Percentiles rank a stretch among this genome's conserved stretches.
Evolutionary conservation across 2,797 vertebrate species (phyloP).

Genomic region (Prunella strophiata): DNA sequence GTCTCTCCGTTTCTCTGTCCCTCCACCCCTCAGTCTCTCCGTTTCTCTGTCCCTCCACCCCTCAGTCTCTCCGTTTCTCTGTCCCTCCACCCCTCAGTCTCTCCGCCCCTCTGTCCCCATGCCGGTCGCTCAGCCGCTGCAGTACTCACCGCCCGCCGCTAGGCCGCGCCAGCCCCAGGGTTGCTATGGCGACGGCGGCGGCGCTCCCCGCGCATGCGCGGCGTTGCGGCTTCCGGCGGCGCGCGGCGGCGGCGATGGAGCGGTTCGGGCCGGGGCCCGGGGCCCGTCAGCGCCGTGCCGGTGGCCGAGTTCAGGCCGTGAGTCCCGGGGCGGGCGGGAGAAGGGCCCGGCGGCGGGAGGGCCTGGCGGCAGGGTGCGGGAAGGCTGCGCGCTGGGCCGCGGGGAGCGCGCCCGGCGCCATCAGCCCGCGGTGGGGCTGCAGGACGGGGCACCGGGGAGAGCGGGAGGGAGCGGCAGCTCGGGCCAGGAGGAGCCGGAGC

Average conservation of each 20-base stretch:
- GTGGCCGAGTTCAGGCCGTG: not conserved
- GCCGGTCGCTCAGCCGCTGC: not conserved
- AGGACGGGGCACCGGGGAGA: not conserved
- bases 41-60: too few relatives aligned
- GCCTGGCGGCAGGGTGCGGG: not conserved
- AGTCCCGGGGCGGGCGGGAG: not conserved
- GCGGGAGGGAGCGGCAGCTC: not conserved
- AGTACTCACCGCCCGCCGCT: not conserved
- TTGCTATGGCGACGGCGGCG: not conserved
- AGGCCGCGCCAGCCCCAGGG: not conserved
- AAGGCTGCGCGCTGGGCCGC: not conserved
- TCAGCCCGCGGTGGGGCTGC: not conserved
- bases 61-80: too few relatives aligned
- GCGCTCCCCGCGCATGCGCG: not conserved
- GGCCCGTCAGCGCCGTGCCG: not conserved
- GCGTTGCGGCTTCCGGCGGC: not conserved
- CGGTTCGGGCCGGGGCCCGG: not conserved
- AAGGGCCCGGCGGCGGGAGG: not conserved
- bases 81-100: not conserved
- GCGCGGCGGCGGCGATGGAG: not conserved
- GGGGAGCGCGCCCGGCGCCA: accelerated
- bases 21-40: not conserved
- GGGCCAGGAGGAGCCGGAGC: not conserved
- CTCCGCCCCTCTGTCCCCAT: accelerated
- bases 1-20: too few relatives aligned